Conservation (phyloP, 2,797 vertebrate genomes). For the Petrocephalus sullivani region DNA sequence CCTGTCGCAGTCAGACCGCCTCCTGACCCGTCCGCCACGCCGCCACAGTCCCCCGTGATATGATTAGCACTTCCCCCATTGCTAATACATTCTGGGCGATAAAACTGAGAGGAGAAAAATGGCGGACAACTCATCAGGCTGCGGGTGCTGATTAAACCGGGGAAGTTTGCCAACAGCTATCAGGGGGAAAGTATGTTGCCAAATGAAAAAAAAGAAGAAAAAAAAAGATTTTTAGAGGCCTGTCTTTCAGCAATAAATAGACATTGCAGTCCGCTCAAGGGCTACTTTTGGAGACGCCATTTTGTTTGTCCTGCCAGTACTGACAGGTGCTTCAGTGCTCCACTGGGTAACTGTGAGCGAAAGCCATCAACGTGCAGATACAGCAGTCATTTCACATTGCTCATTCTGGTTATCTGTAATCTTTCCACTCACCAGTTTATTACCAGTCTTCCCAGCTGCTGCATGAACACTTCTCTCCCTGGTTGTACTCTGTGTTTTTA, state of each 20-base stretch:
- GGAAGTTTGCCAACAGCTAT: conserved; percentile 16
- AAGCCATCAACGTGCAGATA: not conserved
- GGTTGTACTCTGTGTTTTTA: not conserved
- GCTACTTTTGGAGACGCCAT: conserved; percentile 25
- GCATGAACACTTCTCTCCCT: not conserved
- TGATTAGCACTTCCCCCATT: conserved; percentile 9
- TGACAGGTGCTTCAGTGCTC: conserved; percentile 22
- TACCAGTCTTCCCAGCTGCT: not conserved
- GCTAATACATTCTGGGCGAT: conserved; percentile 15
- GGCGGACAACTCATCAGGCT: conserved; percentile 14
- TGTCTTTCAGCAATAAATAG: conserved; percentile 33
- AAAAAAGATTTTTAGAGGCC: conserved; percentile 22
- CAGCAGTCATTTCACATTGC: not conserved
- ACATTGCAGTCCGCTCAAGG: conserved; percentile 15
- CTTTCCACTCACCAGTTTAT: not conserved
- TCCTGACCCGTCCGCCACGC: not conserved
- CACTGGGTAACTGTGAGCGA: not conserved
- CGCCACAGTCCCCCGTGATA: not conserved
- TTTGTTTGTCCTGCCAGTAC: conserved; percentile 27
- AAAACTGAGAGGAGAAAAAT: conserved; percentile 15
- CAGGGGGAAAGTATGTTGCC: conserved; percentile 16
- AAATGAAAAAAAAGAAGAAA: not conserved
- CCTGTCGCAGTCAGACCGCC: not conserved
- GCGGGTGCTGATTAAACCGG: conserved; percentile 22
- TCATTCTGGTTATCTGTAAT: not conserved